phyloP scores from a whole-genome alignment of 2,797 vertebrate species.

The Crypturellus tataupa region DNA sequence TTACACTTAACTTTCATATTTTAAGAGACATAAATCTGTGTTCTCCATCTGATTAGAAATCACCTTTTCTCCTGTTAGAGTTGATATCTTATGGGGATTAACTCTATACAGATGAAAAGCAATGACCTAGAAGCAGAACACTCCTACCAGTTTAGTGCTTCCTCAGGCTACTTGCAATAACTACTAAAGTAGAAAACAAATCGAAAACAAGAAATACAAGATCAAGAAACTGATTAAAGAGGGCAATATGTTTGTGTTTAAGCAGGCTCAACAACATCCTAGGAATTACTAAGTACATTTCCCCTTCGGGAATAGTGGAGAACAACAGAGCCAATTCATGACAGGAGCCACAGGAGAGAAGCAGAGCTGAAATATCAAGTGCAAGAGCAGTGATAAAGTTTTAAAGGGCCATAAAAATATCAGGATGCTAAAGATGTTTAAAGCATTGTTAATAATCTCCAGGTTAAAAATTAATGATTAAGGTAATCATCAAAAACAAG shows the following conservation, averaged over 20 bases:
- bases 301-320: not conserved
- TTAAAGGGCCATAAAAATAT: constrained; percentile 1
- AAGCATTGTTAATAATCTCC: not conserved
- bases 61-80: constrained; percentile 3
- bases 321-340: not conserved
- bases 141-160: constrained; percentile 17
- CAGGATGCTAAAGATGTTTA: not conserved
- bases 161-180: constrained; percentile 17
- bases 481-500: not conserved
- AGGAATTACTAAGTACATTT: constrained; percentile 34
- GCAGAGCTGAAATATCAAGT: not conserved
- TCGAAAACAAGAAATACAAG: constrained; percentile 60
- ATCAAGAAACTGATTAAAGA: constrained; percentile 54
- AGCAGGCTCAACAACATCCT: constrained; percentile 23
- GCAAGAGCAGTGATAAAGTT: not conserved
- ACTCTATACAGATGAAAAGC: constrained; percentile 26
- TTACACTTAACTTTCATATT: not conserved
- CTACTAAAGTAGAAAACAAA: constrained; percentile 29
- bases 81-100: constrained; percentile 33
- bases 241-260: constrained; percentile 48
- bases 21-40: constrained; percentile 30
- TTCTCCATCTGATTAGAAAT: not conserved
- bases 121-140: constrained; percentile 22
- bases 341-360: not conserved
- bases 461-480: not conserved